Evolutionary conservation across 2,113 vertebrate species (phyloP).

Genomic region (Nycticebus coucang): DNA sequence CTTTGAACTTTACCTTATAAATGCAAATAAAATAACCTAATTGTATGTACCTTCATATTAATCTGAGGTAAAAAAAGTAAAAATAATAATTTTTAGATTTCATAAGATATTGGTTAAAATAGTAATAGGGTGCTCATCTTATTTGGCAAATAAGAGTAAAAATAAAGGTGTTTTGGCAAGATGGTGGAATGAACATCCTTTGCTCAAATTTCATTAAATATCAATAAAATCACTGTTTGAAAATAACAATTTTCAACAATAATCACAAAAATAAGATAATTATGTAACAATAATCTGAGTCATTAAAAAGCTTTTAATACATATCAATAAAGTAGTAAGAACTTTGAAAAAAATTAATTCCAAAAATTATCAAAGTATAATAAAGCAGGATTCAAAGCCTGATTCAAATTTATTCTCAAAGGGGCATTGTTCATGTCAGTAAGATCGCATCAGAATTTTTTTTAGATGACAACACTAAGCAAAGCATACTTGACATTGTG

Average conservation of each 20-base stretch:
- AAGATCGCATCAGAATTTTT: background rate
- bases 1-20: too few relatives aligned
- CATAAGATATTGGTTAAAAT: slow-evolving; percentile 35
- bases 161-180: background rate
- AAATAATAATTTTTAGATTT: background rate
- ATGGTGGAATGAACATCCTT: background rate
- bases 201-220: slow-evolving; percentile 36
- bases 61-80: too few relatives aligned
- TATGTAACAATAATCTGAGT: background rate
- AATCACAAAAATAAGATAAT: background rate
- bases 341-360: slow-evolving; percentile 15
- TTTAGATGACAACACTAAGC: background rate
- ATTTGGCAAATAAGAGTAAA: background rate
- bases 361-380: slow-evolving; percentile 36
- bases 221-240: slow-evolving; percentile 38
- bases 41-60: too few relatives aligned
- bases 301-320: slow-evolving; percentile 8
- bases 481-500: background rate
- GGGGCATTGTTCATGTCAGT: background rate
- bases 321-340: slow-evolving; percentile 16
- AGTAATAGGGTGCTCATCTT: background rate
- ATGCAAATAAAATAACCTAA: too few relatives aligned
- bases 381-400: slow-evolving; percentile 37
- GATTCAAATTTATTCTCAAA: slow-evolving; percentile 16
- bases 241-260: slow-evolving; percentile 18